Base-by-base conservation (phyloP, 2,888 invertebrate species). In the Globia sparganii region DNA sequence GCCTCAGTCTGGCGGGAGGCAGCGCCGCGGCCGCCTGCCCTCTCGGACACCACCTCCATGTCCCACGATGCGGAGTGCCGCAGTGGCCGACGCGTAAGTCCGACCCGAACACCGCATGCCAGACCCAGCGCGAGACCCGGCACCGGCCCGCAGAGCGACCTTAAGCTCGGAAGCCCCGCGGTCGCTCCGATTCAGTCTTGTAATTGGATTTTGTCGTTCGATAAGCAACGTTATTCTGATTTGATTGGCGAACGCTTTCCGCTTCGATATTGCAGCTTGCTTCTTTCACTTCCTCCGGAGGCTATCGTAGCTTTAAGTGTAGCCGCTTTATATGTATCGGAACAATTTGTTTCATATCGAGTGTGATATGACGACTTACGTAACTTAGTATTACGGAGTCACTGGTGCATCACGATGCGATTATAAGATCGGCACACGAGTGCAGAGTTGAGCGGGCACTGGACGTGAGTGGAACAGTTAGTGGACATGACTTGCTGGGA, bases 401-500 rank as follows among this genome's bases (percentile, higher is more conserved):
- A 91, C 86, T 92, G 92, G 94, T 94, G 95, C 94, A 94, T 93
- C 92, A 90, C 92, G 87, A 91, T 91, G 92, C 92, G 92, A 92
- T 94, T 91, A 87, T 91, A 88, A 83, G 88, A 89, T 91, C 91
- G 91, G 90, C 90, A 91, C 90, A 90, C 90, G 90, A 83, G 88
- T 87, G 83, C 70, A 74, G 81, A 87, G 90, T 90, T 88, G 88
- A 89, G 89, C 88, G 90, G 90, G 90, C 90, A 84, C 87, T 88
- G 84, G 88, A 83, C 87, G 86, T 84, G 88, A 74, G 84, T 86
- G 88, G 69, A 61, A 72, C 84, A 78, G 77, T 84, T 67, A 87
- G 90, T 92, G 93, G 93, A 92, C 88, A 97, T 97, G 97, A 97
- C 97, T 93, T 97, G 97, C 93, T 97, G 97, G 97, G 97, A 97